Percentiles rank a stretch among this genome's conserved stretches.
These are phyloP conservation scores for Cyclophora albipunctata DNA, from an alignment of 2,888 invertebrate species.

Conservation along the genomic window DNA sequence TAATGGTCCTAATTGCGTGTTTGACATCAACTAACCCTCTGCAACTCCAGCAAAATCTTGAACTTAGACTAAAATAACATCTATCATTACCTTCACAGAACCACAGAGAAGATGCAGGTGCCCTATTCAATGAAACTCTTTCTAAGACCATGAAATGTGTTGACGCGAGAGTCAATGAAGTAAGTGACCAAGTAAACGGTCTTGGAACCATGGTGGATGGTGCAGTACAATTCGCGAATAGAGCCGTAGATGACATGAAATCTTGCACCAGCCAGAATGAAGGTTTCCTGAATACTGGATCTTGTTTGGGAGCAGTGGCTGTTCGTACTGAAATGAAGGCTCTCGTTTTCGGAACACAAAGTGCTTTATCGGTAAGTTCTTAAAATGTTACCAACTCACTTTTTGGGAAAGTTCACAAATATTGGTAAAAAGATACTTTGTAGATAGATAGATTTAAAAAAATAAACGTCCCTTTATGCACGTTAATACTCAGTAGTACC, in stretches of 20 bases:
- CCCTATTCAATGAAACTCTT: slow-evolving; percentile 37
- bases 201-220: slow-evolving; percentile 28
- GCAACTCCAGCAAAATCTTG: no score
- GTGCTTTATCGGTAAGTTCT: slow-evolving; percentile 42
- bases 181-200: slow-evolving; percentile 30
- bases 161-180: slow-evolving; percentile 38
- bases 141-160: slow-evolving; percentile 39
- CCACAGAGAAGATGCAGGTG: slow-evolving; percentile 34
- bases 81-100: slow-evolving; percentile 24
- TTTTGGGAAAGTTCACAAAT: no score
- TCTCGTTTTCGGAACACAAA: slow-evolving; percentile 36
- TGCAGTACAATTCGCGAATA: slow-evolving; percentile 33
- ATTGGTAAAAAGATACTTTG: no score
- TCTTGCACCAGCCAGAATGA: slow-evolving; percentile 36
- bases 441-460: no score
- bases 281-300: slow-evolving; percentile 36
- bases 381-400: no score
- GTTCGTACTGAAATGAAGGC: slow-evolving; percentile 45
- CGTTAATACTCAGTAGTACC: no score
- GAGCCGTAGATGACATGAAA: slow-evolving; percentile 41
- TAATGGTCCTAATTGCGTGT: no score
- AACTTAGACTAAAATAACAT: no score
- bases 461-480: no score
- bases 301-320: slow-evolving; percentile 46
- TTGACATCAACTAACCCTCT: no score